Conservation (phyloP, 2,797 vertebrate genomes). For the Austrolebias charrua region DNA sequence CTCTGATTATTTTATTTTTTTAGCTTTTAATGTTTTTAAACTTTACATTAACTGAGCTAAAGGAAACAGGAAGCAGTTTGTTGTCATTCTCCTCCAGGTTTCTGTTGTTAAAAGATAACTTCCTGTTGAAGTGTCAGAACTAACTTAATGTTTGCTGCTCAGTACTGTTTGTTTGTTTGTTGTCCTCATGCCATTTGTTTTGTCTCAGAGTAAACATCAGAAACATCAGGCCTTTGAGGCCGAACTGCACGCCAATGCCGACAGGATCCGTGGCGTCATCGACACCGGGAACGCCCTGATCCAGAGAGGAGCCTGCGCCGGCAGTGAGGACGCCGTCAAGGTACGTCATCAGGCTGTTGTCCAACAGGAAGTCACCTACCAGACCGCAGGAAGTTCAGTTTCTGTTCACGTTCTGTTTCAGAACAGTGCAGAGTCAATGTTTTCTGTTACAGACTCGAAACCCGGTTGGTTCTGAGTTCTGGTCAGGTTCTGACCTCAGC, state of each 20-base stretch:
- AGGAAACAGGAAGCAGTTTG: background rate
- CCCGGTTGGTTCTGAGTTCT: too few species aligned
- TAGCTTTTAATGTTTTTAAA: constrained; percentile 7
- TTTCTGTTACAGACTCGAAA: too few species aligned
- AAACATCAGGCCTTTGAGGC: constrained; percentile 99
- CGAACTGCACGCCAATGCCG: constrained; percentile 95
- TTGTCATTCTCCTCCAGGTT: background rate
- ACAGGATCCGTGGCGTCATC: constrained; percentile 94
- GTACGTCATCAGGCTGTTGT: constrained; percentile 65
- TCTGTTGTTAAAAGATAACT: too few species aligned
- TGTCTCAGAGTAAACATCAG: constrained; percentile 94
- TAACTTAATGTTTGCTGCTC: too few species aligned
- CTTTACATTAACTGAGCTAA: too few species aligned
- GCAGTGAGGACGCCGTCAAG: constrained; percentile 97
- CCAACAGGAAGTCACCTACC: too few species aligned
- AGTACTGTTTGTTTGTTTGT: constrained; percentile 15
- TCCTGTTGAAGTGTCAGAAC: too few species aligned
- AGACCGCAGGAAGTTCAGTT: background rate
- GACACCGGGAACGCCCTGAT: constrained; percentile 96
- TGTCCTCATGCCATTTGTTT: constrained; percentile 34
- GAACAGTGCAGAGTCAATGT: too few species aligned
- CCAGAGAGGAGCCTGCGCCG: constrained; percentile 93
- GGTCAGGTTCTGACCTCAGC: too few species aligned
- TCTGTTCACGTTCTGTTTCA: too few species aligned
- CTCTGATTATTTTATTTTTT: too few species aligned